Conservation (phyloP, 2,797 vertebrate species). For the Prunella strophiata region DNA sequence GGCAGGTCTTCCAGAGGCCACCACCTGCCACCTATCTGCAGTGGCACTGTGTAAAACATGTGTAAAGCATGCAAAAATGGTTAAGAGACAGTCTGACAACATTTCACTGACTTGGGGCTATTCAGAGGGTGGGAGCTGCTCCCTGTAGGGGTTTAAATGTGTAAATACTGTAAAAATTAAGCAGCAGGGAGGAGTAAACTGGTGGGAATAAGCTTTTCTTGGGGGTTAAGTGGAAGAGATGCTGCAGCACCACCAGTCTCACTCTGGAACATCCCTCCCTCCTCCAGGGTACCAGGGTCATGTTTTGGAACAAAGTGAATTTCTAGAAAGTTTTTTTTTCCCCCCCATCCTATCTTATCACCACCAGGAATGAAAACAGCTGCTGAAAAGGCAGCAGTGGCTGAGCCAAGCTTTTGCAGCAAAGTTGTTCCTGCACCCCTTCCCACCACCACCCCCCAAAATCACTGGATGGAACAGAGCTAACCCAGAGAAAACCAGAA, state of each 20-base stretch:
- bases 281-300: not conserved
- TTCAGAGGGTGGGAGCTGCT: not conserved
- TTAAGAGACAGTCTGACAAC: not conserved
- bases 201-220: not conserved
- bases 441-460: not conserved
- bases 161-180: not conserved
- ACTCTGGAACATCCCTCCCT: not conserved
- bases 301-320: not conserved
- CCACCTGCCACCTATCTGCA: not conserved
- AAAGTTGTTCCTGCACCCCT: not conserved
- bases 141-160: not conserved
- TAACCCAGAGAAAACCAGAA: not conserved
- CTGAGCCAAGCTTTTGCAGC: not conserved
- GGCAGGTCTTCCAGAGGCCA: slow-evolving; percentile 4
- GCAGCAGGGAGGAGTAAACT: not conserved
- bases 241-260: not conserved
- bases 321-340: not conserved
- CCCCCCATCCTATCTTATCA: not conserved
- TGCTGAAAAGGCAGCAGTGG: not conserved
- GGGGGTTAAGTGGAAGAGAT: not conserved
- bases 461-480: not conserved
- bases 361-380: not conserved
- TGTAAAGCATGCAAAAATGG: not conserved
- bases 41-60: not conserved
- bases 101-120: not conserved